Conservation (phyloP, 2,888 invertebrate species). For the Ichneumoninae sp. region DNA sequence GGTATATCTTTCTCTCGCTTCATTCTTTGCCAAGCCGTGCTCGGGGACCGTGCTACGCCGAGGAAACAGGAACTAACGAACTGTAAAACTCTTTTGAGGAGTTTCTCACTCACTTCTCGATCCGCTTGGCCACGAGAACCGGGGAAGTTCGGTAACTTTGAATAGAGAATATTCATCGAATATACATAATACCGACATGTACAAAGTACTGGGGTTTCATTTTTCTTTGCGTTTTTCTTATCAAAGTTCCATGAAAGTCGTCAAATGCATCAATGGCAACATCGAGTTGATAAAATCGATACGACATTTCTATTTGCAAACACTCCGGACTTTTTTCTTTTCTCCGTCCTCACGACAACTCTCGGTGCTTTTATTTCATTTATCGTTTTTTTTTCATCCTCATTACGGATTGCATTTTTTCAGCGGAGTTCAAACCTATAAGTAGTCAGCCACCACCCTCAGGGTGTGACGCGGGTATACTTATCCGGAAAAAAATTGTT, state of each 20-base stretch:
- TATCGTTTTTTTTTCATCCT: background rate
- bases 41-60: slow-evolving; percentile 32
- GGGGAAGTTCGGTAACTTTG: slow-evolving; percentile 18
- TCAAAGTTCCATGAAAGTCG: background rate
- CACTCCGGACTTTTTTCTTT: background rate
- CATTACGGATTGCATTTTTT: slow-evolving; percentile 3
- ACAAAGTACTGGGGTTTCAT: background rate
- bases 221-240: background rate
- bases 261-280: background rate
- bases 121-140: slow-evolving; percentile 17
- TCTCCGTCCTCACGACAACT: background rate
- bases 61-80: slow-evolving; percentile 49
- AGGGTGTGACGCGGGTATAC: background rate
- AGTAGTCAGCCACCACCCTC: background rate
- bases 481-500: background rate
- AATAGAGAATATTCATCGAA: background rate
- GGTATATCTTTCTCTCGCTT: slow-evolving; percentile 42
- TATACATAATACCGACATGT: background rate
- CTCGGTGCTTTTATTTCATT: background rate
- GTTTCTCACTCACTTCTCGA: slow-evolving; percentile 44
- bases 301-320: background rate
- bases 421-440: slow-evolving; percentile 8
- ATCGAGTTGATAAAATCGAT: background rate
- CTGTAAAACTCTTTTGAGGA: slow-evolving; percentile 38
- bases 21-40: slow-evolving; percentile 23